Evolutionary conservation across 2,113 vertebrate genomes (phyloP).

Genomic region (Fregetta grallaria): DNA sequence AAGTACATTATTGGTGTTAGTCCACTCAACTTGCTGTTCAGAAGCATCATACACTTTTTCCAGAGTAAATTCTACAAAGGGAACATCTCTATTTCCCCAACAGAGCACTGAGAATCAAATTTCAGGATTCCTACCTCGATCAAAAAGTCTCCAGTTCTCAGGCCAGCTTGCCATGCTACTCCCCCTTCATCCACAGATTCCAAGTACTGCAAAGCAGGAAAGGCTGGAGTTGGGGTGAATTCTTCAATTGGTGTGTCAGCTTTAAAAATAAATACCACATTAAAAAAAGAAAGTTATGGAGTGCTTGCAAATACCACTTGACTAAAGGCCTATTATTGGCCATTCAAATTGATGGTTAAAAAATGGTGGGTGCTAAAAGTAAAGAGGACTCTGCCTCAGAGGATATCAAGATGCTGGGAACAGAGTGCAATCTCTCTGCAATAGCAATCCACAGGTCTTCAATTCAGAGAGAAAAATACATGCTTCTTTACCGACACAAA

Average conservation of each 20-base stretch:
- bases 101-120: not conserved
- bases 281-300: conserved; percentile 39
- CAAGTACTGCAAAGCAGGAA: conserved; percentile 97
- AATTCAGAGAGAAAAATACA: not conserved
- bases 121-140: conserved; percentile 85
- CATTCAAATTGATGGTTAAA: not conserved
- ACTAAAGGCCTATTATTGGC: conserved; percentile 6
- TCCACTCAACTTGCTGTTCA: not conserved
- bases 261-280: conserved; percentile 68
- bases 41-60: not conserved
- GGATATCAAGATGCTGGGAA: not conserved
- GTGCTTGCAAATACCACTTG: conserved; percentile 23
- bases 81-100: not conserved
- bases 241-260: conserved; percentile 98
- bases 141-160: conserved; percentile 96
- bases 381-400: not conserved
- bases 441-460: not conserved
- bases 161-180: conserved; percentile 95
- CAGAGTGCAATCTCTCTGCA: not conserved
- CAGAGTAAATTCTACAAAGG: not conserved
- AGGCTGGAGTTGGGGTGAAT: conserved; percentile 95
- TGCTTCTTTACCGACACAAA: not conserved
- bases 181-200: conserved; percentile 99
- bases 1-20: not conserved
- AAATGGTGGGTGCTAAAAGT: conserved; percentile 11